Percentiles rank a stretch among this genome's conserved stretches.
Conservation (phyloP, 2,113 vertebrate genomes). For the Siphamia tubifer region DNA sequence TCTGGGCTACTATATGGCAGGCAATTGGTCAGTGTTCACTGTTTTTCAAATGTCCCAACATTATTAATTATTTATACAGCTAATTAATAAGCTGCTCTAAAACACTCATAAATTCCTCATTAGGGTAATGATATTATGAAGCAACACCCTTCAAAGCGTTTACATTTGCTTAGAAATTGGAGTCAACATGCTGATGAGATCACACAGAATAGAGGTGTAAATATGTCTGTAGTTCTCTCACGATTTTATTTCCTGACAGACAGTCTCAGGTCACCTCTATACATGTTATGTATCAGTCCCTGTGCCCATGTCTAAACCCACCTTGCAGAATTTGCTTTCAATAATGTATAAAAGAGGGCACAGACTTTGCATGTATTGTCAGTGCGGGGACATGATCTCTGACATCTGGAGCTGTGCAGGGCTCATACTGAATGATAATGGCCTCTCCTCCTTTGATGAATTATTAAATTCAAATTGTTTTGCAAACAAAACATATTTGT, state of each 20-base stretch:
- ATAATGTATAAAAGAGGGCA: conserved; percentile 73
- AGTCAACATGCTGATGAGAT: neutral
- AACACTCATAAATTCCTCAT: too few species aligned
- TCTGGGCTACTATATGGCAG: too few species aligned
- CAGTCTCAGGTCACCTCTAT: conserved; percentile 60
- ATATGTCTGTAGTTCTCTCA: conserved; percentile 52
- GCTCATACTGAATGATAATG: conserved; percentile 73
- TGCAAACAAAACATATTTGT: conserved; percentile 81
- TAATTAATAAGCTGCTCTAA: too few species aligned
- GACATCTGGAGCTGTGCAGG: conserved; percentile 57
- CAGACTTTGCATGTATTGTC: conserved; percentile 70
- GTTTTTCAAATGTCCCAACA: too few species aligned
- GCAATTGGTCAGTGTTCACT: too few species aligned
- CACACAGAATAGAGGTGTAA: conserved; percentile 14
- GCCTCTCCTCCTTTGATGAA: conserved; percentile 63
- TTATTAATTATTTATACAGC: too few species aligned
- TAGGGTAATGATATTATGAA: too few species aligned
- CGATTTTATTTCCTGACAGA: conserved; percentile 14
- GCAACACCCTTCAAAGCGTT: too few species aligned
- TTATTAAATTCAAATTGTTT: conserved; percentile 79
- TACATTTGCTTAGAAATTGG: neutral
- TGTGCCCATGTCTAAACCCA: conserved; percentile 51
- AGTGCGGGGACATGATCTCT: conserved; percentile 64
- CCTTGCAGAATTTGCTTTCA: conserved; percentile 58
- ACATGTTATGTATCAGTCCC: conserved; percentile 50